phyloP scores from a whole-genome alignment of 2,888 invertebrate species.

The Zhuqinia jingwanae region DNA sequence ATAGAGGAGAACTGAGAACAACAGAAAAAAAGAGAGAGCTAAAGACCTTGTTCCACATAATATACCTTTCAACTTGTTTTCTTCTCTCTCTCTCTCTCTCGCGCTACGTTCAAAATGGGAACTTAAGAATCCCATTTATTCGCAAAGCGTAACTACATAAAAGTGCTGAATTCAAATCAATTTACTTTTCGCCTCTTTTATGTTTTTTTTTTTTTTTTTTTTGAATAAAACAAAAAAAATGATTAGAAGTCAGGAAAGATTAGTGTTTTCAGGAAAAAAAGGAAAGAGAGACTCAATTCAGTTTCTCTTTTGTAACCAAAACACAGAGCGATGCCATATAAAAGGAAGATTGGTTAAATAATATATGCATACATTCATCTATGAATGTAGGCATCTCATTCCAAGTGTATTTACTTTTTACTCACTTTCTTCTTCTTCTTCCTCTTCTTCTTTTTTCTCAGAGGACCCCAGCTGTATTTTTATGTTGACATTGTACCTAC shows the following conservation, averaged over 20 bases:
- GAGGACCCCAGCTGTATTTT: too few species aligned
- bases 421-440: too few species aligned
- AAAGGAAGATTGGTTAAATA: too few species aligned
- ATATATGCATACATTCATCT: too few species aligned
- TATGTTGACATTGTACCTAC: too few species aligned
- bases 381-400: too few species aligned
- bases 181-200: slow-evolving; percentile 41
- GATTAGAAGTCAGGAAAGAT: slow-evolving; percentile 32
- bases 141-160: slow-evolving; percentile 16
- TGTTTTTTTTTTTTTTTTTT: slow-evolving; percentile 4
- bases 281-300: not conserved
- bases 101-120: not conserved
- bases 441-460: too few species aligned
- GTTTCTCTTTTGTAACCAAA: not conserved
- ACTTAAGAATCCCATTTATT: slow-evolving; percentile 46
- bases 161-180: slow-evolving; percentile 23
- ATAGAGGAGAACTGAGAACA: not conserved
- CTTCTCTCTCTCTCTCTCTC: not conserved
- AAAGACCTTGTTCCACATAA: slow-evolving; percentile 45
- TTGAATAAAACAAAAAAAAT: slow-evolving; percentile 40
- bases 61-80: not conserved
- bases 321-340: too few species aligned
- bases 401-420: too few species aligned
- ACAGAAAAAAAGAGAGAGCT: not conserved
- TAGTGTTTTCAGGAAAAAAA: not conserved